Evolutionary conservation across 2,797 vertebrate genomes (phyloP).

Genomic region (Morelia viridis): DNA sequence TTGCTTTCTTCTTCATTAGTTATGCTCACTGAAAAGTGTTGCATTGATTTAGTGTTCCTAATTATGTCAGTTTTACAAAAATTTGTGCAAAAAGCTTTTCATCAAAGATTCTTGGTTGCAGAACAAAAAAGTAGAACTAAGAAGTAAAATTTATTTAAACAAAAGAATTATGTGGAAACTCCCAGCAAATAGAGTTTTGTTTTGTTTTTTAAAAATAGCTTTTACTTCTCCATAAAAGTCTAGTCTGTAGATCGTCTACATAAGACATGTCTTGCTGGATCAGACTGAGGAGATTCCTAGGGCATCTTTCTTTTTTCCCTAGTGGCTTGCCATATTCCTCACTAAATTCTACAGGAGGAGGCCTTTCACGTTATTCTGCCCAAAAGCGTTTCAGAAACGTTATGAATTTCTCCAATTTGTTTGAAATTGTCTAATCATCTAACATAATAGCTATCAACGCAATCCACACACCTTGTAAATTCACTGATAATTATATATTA

Average conservation of each 20-base stretch:
- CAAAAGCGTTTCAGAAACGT: background rate
- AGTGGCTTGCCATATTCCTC: background rate
- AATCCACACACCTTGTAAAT: background rate
- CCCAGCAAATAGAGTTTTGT: background rate
- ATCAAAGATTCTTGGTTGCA: background rate
- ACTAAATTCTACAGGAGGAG: background rate
- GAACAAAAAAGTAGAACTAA: background rate
- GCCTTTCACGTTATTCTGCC: background rate
- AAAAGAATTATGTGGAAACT: background rate
- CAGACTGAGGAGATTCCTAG: background rate
- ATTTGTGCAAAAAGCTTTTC: background rate
- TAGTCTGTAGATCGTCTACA: background rate
- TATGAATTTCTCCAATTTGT: background rate
- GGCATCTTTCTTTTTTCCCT: background rate
- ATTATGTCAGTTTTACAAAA: background rate
- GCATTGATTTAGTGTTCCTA: slow-evolving; percentile 4
- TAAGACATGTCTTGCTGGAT: background rate
- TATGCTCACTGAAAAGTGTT: background rate
- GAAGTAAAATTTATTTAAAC: background rate
- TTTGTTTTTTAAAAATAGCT: background rate
- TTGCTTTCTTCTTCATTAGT: background rate
- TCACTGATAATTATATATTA: background rate
- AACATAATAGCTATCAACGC: background rate
- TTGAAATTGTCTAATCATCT: background rate
- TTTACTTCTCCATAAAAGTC: background rate